A percentile compares a stretch with the other conserved stretches of the same genome.
Conservation (phyloP, 2,113 vertebrate genomes). For the Leucoraja erinaceus region DNA sequence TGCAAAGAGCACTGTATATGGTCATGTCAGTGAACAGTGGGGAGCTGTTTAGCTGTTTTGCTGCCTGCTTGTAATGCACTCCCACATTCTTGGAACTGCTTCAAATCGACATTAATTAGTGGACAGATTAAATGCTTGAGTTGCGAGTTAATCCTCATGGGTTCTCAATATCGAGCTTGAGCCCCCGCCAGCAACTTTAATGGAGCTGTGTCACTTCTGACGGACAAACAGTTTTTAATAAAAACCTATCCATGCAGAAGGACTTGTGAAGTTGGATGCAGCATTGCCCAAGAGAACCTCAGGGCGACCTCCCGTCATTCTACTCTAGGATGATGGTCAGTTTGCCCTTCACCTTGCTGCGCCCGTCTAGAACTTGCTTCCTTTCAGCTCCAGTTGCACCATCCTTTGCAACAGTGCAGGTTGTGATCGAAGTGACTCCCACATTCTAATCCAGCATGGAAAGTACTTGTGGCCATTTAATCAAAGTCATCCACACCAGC, state of each 20-base stretch:
- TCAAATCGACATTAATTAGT: slow-evolving; percentile 33
- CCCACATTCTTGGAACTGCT: slow-evolving; percentile 20
- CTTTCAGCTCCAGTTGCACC: not conserved
- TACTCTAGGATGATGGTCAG: not conserved
- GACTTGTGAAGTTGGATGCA: not conserved
- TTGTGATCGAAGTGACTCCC: not conserved
- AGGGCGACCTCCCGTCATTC: not conserved
- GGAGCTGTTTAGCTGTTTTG: not conserved
- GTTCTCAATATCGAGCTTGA: slow-evolving; percentile 24
- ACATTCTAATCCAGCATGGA: not conserved
- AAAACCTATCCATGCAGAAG: slow-evolving; percentile 14
- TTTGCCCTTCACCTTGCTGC: not conserved
- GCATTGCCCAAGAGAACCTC: not conserved
- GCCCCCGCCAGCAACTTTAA: slow-evolving; percentile 17
- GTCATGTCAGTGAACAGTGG: not conserved
- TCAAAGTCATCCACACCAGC: not conserved
- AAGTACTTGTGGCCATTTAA: not conserved
- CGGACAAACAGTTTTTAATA: not conserved
- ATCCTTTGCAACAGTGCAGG: not conserved
- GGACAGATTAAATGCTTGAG: slow-evolving; percentile 31
- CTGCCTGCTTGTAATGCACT: not conserved
- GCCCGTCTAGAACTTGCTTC: not conserved
- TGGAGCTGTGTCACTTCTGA: slow-evolving; percentile 7
- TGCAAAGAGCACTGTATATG: slow-evolving; percentile 14
- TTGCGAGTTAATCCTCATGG: not conserved